Conservation (phyloP, 2,113 vertebrate species). For the Pomatostomus ruficeps region DNA sequence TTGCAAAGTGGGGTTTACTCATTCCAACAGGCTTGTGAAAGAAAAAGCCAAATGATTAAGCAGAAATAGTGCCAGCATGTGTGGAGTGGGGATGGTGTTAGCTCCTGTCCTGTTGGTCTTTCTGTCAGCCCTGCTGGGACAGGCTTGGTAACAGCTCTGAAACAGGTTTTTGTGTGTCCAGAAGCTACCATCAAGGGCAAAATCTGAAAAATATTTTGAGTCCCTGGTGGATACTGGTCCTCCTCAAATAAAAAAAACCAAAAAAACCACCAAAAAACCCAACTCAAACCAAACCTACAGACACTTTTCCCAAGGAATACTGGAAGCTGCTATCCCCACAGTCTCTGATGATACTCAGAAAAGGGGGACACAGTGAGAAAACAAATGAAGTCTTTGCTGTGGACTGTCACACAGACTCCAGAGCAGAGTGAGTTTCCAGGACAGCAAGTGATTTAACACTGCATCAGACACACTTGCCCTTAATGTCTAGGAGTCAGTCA, state of each 20-base stretch:
- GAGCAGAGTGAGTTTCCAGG: background rate
- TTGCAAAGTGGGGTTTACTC: background rate
- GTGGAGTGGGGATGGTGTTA: background rate
- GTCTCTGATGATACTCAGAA: background rate
- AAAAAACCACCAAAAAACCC: accelerated
- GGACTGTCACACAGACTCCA: background rate
- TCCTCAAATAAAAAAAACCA: background rate
- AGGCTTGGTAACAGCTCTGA: background rate
- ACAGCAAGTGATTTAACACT: background rate
- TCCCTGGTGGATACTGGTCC: background rate
- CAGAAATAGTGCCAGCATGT: background rate
- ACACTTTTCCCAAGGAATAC: background rate
- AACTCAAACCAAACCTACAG: background rate
- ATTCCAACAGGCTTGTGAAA: background rate
- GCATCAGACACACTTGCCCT: background rate
- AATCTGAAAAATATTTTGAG: background rate
- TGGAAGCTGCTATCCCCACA: background rate
- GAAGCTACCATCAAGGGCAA: background rate
- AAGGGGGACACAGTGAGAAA: background rate
- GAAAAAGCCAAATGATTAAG: background rate
- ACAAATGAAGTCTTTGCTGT: background rate
- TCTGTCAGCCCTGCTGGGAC: background rate
- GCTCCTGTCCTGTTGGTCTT: background rate
- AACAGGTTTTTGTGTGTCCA: background rate
- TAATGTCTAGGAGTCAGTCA: background rate